phyloP scores from a whole-genome alignment of 92 coral and sea anemone species.

The Pocillopora meandrina region DNA sequence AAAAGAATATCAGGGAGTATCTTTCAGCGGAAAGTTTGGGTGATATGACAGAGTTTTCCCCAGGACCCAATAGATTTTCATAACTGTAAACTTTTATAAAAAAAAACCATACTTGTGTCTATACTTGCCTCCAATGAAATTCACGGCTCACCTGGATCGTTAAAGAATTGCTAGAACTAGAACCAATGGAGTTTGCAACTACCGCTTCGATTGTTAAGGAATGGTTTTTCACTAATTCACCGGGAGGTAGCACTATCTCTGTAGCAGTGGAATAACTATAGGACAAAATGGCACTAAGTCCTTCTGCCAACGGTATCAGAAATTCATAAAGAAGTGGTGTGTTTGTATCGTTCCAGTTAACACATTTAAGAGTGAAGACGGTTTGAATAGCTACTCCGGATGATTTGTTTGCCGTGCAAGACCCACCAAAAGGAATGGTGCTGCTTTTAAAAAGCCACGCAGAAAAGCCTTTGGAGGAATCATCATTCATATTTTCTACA shows the following conservation, averaged over 20 bases:
- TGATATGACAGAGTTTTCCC: too few species aligned
- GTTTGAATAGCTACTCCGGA: slow-evolving; percentile 11
- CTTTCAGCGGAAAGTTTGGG: not conserved
- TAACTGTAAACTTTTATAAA: too few species aligned
- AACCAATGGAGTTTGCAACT: not conserved
- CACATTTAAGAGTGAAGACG: not conserved
- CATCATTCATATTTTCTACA: not conserved
- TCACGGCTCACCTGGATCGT: not conserved
- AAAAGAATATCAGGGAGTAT: not conserved
- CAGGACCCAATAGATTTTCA: too few species aligned
- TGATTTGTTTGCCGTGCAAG: not conserved
- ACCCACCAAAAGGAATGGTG: not conserved
- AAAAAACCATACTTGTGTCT: too few species aligned
- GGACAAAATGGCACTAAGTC: not conserved
- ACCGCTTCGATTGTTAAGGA: not conserved
- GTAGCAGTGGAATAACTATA: slow-evolving; percentile 1
- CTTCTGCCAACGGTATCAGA: not conserved
- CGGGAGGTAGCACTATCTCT: not conserved
- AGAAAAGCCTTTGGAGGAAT: not conserved
- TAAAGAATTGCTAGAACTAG: not conserved
- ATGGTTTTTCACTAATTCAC: slow-evolving; percentile 1
- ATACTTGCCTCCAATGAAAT: too few species aligned
- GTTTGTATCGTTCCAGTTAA: slow-evolving; percentile 8
- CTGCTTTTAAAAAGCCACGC: slow-evolving; percentile 12
- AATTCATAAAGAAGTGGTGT: slow-evolving; percentile 25